Conservation (phyloP, 1,140 invertebrate species). For the Chrysomallon squamiferum region DNA sequence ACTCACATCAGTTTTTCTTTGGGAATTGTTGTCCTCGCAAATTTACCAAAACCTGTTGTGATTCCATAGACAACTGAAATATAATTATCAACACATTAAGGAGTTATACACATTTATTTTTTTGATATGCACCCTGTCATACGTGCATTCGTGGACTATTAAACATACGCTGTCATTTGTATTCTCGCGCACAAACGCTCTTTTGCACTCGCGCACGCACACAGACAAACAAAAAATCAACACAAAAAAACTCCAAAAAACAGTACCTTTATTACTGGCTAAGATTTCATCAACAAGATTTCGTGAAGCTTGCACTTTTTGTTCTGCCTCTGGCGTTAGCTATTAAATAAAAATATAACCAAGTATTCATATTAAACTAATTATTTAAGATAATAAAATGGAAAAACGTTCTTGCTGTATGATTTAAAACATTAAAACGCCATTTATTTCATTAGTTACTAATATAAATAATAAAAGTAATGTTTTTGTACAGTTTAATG, state of each 20-base stretch:
- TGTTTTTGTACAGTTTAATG: too few species aligned
- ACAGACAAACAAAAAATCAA: too few species aligned
- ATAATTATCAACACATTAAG: too few species aligned
- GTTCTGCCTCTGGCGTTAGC: slow-evolving; percentile 68
- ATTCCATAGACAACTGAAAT: slow-evolving; percentile 75
- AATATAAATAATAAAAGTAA: too few species aligned
- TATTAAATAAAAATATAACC: slow-evolving; percentile 30
- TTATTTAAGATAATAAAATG: not conserved
- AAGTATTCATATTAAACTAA: too few species aligned
- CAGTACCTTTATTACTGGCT: slow-evolving; percentile 71
- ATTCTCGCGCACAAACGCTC: too few species aligned
- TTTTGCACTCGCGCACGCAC: too few species aligned
- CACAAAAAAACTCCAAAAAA: too few species aligned
- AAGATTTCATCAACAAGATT: slow-evolving; percentile 71
- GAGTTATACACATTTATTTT: not conserved
- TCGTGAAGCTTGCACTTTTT: slow-evolving; percentile 67
- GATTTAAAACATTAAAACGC: not conserved
- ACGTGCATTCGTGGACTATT: too few species aligned
- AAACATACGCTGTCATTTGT: too few species aligned
- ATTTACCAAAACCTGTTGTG: slow-evolving; percentile 81
- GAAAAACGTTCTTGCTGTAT: too few species aligned
- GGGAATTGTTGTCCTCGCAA: slow-evolving; percentile 71
- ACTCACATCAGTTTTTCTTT: slow-evolving; percentile 71
- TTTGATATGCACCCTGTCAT: too few species aligned
- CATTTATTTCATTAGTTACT: not conserved